Evolutionary conservation across 2,797 vertebrate genomes (phyloP), one percentile per base, ranked within the genome.

Genomic region (Leptatherina wallacei): DNA sequence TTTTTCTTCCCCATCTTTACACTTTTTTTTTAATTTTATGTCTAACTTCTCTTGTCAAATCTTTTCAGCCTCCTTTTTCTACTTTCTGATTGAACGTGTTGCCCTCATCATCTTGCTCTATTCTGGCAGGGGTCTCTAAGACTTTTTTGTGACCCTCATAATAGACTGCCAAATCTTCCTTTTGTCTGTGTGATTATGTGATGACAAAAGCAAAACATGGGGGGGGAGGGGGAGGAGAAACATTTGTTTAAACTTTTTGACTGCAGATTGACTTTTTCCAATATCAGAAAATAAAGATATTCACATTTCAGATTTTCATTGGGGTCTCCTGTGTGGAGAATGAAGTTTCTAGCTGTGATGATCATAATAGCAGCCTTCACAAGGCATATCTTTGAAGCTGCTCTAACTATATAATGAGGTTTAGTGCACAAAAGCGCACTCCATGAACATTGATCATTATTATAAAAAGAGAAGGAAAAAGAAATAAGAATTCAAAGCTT

Each of bases 21-120:
- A 80, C 40, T 64, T 67, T 72, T 75, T 47, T 20, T 32, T 32
- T 54, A 76, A 47, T 83, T 71, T 75, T 4, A 71, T 77, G 51
- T 80, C 61, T 12, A 72, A 55, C 62, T 69, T 40, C 40, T 57
- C 35, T 36, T 73, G 58, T 55, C 52, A 1, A 60, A 38, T 62
- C 56, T 67, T 42, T 54, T 36, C 24, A 49, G 9, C 29, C 32
- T 73, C 8, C 13, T 69, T 71, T 61, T 72, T 57, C 35, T 14
- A 20, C 54, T 38, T 49, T 70, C 49, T 27, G 30, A 16, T 61
- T 54, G 49, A 65, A 64, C 63, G 38, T 58, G 3, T 64, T 52
- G 0, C 40, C 57, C 66, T 65, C 2, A 13, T 73, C 69, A 68
- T 83, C 65, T 65, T 49, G 3, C 38, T 30, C 51, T 44, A 40